Evolutionary conservation across 2,888 invertebrate species (phyloP), one percentile per base, ranked within the genome.

Genomic region (Luffia ferchaultella): DNA sequence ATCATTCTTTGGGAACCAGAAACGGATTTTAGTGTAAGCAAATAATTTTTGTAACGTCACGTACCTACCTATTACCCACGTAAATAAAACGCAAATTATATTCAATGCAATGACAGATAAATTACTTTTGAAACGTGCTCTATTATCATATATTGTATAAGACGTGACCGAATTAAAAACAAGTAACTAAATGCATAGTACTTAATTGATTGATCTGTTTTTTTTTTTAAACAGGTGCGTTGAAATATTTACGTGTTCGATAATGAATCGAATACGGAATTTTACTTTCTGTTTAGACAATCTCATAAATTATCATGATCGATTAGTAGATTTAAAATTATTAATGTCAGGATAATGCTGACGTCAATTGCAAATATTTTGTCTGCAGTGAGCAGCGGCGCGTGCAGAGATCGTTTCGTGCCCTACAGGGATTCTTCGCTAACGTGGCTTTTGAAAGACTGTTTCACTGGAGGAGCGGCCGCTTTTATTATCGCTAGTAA

Each of bases 401-500:
- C 58, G 16, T 67, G 66, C 1, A 70, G 76, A 15, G 67, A 72
- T 1, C 64, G 87, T 60, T 93, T 91, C 70, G 89, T 93, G 30
- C 93, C 93, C 1, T 93, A 92, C 69, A 83, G 93, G 55, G 92
- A 93, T 69, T 93, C 93, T 0, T 89, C 92, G 17, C 85, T 93
- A 53, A 93, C 93, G 56, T 93, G 93, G 92, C 86, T 93, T 9
- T 80, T 93, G 20, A 92, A 91, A 67, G 93, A 93, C 67, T 91
- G 92, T 57, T 87, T 93, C 45, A 92, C 92, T 41, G 92, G 93
- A 57, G 92, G 91, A 63, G 90, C 92, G 43, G 88, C 88, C 60
- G 92, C 92, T 44, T 88, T 91, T 64, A 90, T 93, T 83, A 90
- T 93, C 60, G 92, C 93, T 56, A 93, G 93, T 93, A 82, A 86